phyloP scores from a whole-genome alignment of 2,113 vertebrate genomes.

The Macheiramphus alcinus region DNA sequence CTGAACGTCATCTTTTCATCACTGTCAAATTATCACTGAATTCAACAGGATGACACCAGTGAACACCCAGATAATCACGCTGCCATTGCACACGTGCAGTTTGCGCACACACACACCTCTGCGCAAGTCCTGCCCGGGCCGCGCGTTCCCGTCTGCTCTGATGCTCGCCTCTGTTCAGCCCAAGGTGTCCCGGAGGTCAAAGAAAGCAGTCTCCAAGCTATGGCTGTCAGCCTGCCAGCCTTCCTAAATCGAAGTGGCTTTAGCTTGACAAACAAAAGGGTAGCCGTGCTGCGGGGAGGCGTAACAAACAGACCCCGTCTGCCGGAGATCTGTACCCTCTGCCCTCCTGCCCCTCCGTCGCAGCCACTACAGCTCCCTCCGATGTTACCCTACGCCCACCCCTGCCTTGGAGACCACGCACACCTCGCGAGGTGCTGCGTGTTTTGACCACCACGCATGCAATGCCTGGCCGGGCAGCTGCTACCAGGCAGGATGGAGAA shows the following conservation, averaged over 20 bases:
- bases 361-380: neutral
- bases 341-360: neutral
- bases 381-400: rapidly evolving
- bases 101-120: neutral
- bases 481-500: neutral
- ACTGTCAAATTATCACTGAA: neutral
- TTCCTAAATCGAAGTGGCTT: neutral
- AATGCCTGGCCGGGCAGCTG: neutral
- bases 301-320: neutral
- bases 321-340: neutral
- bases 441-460: neutral
- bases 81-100: rapidly evolving
- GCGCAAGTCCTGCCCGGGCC: neutral
- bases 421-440: neutral
- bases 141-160: neutral
- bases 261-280: neutral
- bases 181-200: neutral
- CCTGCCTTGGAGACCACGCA: neutral
- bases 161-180: neutral
- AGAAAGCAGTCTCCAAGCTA: neutral
- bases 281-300: neutral
- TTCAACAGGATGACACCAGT: neutral
- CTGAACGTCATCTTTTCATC: neutral
- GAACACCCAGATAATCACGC: neutral
- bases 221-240: neutral